Conservation (phyloP, 1,140 invertebrate species). For the Galendromus occidentalis region DNA sequence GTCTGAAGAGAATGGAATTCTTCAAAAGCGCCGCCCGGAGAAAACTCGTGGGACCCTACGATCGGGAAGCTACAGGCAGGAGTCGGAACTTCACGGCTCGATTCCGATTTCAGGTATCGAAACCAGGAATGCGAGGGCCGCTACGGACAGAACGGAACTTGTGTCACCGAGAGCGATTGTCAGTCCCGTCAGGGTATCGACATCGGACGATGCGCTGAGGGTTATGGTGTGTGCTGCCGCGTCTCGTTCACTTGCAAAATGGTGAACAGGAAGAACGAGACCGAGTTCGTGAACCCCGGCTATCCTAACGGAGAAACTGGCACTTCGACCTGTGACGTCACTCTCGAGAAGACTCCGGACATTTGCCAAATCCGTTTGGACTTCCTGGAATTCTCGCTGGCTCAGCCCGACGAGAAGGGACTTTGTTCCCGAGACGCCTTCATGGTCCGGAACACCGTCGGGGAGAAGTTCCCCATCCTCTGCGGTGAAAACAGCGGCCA, state of each 20-base stretch:
- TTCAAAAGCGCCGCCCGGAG: too few species aligned
- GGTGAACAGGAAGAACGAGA: slow-evolving; percentile 55
- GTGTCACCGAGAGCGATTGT: slow-evolving; percentile 42
- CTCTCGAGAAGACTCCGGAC: slow-evolving; percentile 39
- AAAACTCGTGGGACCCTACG: too few species aligned
- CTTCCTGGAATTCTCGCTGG: slow-evolving; percentile 46
- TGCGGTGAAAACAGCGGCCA: slow-evolving; percentile 65
- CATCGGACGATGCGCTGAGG: slow-evolving; percentile 45
- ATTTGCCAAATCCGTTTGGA: slow-evolving; percentile 60
- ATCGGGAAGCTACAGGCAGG: too few species aligned
- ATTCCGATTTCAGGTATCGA: slow-evolving; percentile 15
- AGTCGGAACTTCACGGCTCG: too few species aligned
- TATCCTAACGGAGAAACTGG: slow-evolving; percentile 50
- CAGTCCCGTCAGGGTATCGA: slow-evolving; percentile 35
- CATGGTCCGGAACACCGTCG: slow-evolving; percentile 40
- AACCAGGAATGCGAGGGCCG: slow-evolving; percentile 20
- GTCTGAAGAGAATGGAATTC: too few species aligned
- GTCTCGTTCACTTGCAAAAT: slow-evolving; percentile 49
- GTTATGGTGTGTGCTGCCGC: slow-evolving; percentile 59
- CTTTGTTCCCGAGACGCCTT: slow-evolving; percentile 47
- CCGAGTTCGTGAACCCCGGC: slow-evolving; percentile 58
- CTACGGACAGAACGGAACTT: slow-evolving; percentile 19
- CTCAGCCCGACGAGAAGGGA: slow-evolving; percentile 49
- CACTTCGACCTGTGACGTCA: slow-evolving; percentile 45
- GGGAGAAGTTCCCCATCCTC: slow-evolving; percentile 43